Evolutionary conservation across 2,797 vertebrate species (phyloP), one percentile per base, ranked within the genome.

Genomic region (Ctenochaetus hawaiiensis): DNA sequence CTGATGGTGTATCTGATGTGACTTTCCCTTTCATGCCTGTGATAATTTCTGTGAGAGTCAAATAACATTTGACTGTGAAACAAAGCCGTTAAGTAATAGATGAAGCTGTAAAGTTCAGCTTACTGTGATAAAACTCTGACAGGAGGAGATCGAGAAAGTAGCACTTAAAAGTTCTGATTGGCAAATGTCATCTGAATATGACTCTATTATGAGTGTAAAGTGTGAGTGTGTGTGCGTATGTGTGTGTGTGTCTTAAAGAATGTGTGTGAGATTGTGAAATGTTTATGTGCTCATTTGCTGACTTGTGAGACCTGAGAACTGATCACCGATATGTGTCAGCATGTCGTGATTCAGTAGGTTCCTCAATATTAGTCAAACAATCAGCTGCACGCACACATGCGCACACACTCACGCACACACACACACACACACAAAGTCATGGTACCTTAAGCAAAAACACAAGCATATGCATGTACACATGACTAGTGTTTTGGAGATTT

Each of bases 201-300:
- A 54, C 0, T 78, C 2, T 22, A 12, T 14, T 68, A 12, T 62
- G 58, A 41, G 61, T 65, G 67, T 16, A 45, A 34, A 54, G 37
- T 60, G 59, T 22, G 64, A 12, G 49, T 39, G 26, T 30, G 26
- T 30, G 26, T 30, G 26, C 26, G 26, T 39, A 39, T 30, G 10
- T 39, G 39, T 39, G 37, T 37, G 39, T 39, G 39, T 39, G 39
- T 39, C 39, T 39, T 8, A 39, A 10, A 8, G 39, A 8, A 39
- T 39, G 45, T 56, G 37, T 60, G 56, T 22, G 67, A 12, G 49
- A 12, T 51, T 56, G 48, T 0, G 52, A 13, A 68, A 47, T 5
- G 9, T 68, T 79, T 82, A 82, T 58, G 58, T 61, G 52, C 67
- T 81, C 74, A 44, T 51, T 57, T 68, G 69, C 60, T 52, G 61